phyloP scores from a whole-genome alignment of 2,797 vertebrate species.

The Oreochromis grahami region DNA sequence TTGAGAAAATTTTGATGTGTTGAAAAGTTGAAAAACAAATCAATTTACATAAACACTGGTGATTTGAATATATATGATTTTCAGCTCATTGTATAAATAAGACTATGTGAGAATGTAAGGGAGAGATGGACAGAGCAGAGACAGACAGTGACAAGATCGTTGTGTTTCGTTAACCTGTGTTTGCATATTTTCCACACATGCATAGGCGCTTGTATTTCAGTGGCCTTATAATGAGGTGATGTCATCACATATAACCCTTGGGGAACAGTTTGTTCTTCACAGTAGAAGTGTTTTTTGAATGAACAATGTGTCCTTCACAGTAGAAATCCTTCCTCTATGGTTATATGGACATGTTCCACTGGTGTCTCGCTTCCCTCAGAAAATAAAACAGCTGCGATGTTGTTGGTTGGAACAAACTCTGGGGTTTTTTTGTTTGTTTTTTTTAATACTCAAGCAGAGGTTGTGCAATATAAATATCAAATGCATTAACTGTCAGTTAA shows the following conservation, averaged over 20 bases:
- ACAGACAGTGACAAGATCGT: not conserved
- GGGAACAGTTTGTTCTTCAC: constrained; percentile 52
- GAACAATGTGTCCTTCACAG: constrained; percentile 45
- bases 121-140: not conserved
- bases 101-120: not conserved
- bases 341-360: constrained; percentile 24
- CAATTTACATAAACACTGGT: not conserved
- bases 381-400: constrained; percentile 30
- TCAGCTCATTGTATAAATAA: not conserved
- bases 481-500: constrained; percentile 5
- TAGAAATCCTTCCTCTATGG: constrained; percentile 39
- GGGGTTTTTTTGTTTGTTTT: rapidly evolving
- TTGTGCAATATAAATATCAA: constrained; percentile 20
- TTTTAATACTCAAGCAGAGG: constrained; percentile 1
- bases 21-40: not conserved
- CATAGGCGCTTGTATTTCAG: constrained; percentile 27
- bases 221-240: constrained; percentile 48
- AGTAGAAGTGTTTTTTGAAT: constrained; percentile 30
- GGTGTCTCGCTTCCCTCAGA: constrained; percentile 26
- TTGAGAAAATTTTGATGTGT: not conserved
- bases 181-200: constrained; percentile 29
- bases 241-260: constrained; percentile 39
- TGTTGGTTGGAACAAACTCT: not conserved
- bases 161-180: constrained; percentile 26
- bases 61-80: not conserved